Conservation (phyloP, 2,113 vertebrate species). For the Calyptommatus sinebrachiatus region DNA sequence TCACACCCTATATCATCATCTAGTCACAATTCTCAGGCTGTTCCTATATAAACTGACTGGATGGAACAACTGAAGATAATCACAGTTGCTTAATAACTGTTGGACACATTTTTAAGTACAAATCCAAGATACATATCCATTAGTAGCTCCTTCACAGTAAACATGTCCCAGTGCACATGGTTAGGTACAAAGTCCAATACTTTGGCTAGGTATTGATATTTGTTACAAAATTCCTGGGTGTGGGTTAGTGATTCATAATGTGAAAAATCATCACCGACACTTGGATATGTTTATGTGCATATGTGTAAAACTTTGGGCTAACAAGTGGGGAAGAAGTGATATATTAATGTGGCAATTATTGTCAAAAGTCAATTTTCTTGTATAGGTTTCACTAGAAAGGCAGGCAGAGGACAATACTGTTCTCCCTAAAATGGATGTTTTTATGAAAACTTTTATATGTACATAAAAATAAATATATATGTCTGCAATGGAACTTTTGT, state of each 20-base stretch:
- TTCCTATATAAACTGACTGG: neutral
- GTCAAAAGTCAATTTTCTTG: constrained; percentile 26
- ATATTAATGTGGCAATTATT: constrained; percentile 9
- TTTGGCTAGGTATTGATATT: constrained; percentile 29
- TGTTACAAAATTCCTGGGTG: constrained; percentile 25
- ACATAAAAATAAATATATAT: constrained; percentile 2
- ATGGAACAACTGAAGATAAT: constrained; percentile 27
- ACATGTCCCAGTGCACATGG: neutral
- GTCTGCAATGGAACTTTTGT: neutral
- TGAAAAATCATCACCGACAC: constrained; percentile 58
- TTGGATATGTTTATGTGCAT: constrained; percentile 41
- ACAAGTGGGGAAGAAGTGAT: fast-evolving
- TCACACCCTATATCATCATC: no score
- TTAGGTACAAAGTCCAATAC: constrained; percentile 41
- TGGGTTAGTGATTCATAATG: constrained; percentile 37
- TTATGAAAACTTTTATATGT: constrained; percentile 21
- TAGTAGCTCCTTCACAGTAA: neutral
- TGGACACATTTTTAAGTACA: neutral
- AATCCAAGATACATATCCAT: constrained; percentile 12
- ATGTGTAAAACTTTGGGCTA: neutral
- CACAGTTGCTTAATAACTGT: neutral
- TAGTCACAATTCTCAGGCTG: no score
- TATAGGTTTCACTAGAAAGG: constrained; percentile 17
- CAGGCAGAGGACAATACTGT: neutral
- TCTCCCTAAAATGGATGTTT: neutral